These are phyloP conservation scores for Lagenorhynchus albirostris DNA, from an alignment of 2,113 vertebrate species.

Conservation along the genomic window DNA sequence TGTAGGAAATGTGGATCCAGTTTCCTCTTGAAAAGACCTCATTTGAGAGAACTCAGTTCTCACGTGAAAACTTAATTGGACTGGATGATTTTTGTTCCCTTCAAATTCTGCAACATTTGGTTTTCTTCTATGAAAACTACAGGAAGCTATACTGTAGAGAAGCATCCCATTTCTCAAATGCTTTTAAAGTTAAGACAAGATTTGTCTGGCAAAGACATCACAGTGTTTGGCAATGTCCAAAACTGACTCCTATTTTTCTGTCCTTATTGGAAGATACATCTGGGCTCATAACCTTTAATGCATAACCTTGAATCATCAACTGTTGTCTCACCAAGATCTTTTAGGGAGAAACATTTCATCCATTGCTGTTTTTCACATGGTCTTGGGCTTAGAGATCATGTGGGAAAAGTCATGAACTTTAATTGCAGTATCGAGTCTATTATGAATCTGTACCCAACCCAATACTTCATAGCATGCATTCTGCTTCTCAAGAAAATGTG, in stretches of 20 bases:
- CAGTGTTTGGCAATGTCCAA: neutral
- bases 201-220: slow-evolving; percentile 16
- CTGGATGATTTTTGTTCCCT: slow-evolving; percentile 27
- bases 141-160: neutral
- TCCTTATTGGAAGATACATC: slow-evolving; percentile 34
- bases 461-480: neutral
- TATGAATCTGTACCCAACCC: neutral
- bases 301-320: neutral
- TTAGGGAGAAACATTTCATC: slow-evolving; percentile 27
- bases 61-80: neutral
- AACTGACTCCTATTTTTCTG: slow-evolving; percentile 21
- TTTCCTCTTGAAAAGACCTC: slow-evolving; percentile 29
- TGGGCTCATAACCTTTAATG: neutral
- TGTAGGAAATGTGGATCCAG: neutral
- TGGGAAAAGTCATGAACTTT: neutral
- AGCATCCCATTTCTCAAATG: neutral
- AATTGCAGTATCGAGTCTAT: neutral
- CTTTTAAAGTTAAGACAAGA: slow-evolving; percentile 18
- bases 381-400: neutral
- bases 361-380: neutral
- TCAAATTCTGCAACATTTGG: slow-evolving; percentile 22
- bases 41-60: slow-evolving; percentile 29
- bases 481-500: neutral
- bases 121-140: neutral
- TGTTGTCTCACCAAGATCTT: slow-evolving; percentile 1